A percentile compares a stretch with the other conserved stretches of the same genome.
Conservation (phyloP, 2,113 vertebrate genomes). For the Lepus americanus region DNA sequence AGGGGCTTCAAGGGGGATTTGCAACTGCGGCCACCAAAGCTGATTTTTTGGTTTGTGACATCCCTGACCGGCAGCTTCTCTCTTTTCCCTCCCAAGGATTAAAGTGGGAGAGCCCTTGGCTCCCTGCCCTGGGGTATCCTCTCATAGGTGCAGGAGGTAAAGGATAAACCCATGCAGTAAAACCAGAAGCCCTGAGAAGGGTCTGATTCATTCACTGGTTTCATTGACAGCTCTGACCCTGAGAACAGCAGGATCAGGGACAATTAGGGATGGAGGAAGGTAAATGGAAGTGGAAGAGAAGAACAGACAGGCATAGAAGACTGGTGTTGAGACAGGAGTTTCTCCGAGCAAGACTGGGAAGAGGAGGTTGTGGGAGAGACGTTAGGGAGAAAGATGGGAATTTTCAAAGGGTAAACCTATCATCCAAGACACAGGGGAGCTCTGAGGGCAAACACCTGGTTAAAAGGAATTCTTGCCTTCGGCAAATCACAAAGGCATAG, state of each 20-base stretch:
- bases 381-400: background rate
- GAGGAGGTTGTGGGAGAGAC: background rate
- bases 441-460: background rate
- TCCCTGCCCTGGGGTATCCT: background rate
- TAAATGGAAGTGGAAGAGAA: background rate
- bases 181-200: background rate
- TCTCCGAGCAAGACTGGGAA: background rate
- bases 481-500: background rate
- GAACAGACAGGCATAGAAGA: background rate
- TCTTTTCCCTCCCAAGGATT: background rate
- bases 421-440: background rate
- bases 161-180: background rate
- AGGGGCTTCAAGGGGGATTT: background rate
- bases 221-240: conserved; percentile 8
- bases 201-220: background rate
- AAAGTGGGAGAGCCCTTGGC: background rate
- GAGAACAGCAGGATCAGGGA: background rate
- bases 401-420: background rate
- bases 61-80: background rate
- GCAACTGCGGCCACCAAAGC: background rate
- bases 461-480: background rate
- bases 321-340: background rate
- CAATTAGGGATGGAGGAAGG: background rate
- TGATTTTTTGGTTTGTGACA: background rate
- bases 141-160: background rate